phyloP scores from a whole-genome alignment of 2,888 invertebrate species.

The Rhorus exstirpatorius region DNA sequence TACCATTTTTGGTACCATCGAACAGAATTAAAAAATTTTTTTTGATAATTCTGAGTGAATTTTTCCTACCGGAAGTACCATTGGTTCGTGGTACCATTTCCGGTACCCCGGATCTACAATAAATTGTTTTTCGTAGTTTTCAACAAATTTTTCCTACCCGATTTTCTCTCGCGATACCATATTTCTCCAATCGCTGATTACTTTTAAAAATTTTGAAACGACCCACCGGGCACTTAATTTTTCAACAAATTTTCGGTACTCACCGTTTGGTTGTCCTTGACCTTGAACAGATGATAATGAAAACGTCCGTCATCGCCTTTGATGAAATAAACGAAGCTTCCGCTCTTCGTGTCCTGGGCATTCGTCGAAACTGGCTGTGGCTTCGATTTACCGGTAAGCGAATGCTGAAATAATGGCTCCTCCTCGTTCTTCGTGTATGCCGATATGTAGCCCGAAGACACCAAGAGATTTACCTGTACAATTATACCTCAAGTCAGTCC shows the following conservation, averaged over 20 bases:
- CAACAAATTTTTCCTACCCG: too few relatives aligned
- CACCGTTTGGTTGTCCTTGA: constrained; percentile 90
- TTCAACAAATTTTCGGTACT: constrained; percentile 83
- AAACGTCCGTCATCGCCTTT: constrained; percentile 91
- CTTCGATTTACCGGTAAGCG: constrained; percentile 79
- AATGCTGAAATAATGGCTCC: constrained; percentile 82
- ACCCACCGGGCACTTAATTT: too few relatives aligned
- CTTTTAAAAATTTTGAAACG: too few relatives aligned
- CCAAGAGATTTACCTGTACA: constrained; percentile 90
- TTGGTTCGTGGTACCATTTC: background rate
- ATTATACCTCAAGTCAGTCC: background rate
- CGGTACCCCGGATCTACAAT: too few relatives aligned
- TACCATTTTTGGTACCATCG: too few relatives aligned
- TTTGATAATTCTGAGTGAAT: too few relatives aligned
- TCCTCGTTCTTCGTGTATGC: constrained; percentile 80
- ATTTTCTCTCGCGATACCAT: too few relatives aligned
- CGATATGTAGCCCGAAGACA: constrained; percentile 89
- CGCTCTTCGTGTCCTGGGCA: constrained; percentile 88
- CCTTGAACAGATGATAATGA: constrained; percentile 91
- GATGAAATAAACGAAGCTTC: constrained; percentile 90
- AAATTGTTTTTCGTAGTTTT: too few relatives aligned
- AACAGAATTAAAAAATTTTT: too few relatives aligned
- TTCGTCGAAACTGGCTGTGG: constrained; percentile 86
- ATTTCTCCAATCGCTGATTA: too few relatives aligned
- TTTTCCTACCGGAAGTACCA: too few relatives aligned